These are phyloP conservation scores for Nyctereutes procyonoides DNA, from an alignment of 2,113 vertebrate genomes.

Conservation along the genomic window DNA sequence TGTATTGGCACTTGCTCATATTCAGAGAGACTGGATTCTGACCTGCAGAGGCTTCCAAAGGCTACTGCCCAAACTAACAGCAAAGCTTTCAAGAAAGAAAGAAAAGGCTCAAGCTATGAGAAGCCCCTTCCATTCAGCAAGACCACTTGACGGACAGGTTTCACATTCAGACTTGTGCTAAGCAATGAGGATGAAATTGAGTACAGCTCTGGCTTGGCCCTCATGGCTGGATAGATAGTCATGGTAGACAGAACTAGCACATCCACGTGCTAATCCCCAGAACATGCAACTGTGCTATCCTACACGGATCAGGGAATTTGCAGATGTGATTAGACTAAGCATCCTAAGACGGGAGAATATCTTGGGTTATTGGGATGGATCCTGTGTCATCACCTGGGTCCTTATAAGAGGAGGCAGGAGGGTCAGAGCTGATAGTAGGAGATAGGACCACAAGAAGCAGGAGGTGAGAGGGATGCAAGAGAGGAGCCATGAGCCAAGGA, in stretches of 20 bases:
- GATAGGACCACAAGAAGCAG: background rate
- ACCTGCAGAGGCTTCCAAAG: accelerated
- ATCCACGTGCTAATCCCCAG: background rate
- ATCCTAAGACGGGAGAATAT: background rate
- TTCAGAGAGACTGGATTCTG: background rate
- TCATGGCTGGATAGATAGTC: background rate
- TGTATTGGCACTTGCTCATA: no score
- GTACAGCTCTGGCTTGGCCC: background rate
- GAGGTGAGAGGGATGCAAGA: background rate
- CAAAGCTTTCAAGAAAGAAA: background rate
- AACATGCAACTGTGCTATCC: background rate
- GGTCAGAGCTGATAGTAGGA: background rate
- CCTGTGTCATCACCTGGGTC: background rate
- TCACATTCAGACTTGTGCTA: background rate
- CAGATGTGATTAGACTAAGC: background rate
- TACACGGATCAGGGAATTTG: background rate
- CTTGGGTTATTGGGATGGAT: background rate
- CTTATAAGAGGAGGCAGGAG: background rate
- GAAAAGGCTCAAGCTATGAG: background rate
- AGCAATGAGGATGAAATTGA: background rate
- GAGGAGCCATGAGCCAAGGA: background rate
- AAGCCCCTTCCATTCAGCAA: background rate
- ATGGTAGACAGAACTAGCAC: background rate
- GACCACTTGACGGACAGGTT: background rate
- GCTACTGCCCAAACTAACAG: no score